Base-by-base conservation (phyloP, 1,140 invertebrate genomes). In the Danaus melanippus region DNA sequence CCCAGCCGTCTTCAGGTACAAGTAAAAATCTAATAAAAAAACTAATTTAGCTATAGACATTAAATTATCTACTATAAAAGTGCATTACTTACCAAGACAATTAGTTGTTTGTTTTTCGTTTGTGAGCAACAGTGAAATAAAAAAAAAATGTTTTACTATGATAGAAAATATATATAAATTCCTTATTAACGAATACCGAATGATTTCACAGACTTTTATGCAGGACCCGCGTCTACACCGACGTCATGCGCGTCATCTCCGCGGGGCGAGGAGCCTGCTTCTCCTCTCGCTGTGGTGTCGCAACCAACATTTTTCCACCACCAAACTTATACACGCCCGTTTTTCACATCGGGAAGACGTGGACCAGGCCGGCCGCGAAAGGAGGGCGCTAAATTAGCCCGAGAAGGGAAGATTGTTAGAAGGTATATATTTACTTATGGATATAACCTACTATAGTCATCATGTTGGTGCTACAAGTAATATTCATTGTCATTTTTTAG, bases 321-420 rank as follows among this genome's bases (percentile, higher is more conserved):
- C 52, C 77, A 81, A 64, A 69, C 78, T 15, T 80, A 84, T 53
- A 70, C 72, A 9, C 55, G 84, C 45, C 77, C 79, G 53, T 81
- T 87, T 66, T 82, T 87, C 56, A 76, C 91, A 48, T 90, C 88
- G 53, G 89, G 92, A 52, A 88, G 92, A 63, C 86, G 92, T 50
- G 92, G 92, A 15, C 91, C 92, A 41, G 92, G 92, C 1, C 84
- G 93, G 64, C 93, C 92, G 4, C 86, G 92, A 49, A 92, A 93
- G 73, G 92, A 93, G 74, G 89, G 90, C 59, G 83, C 87, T 70
- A 88, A 85, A 59, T 63, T 84, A 51, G 71, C 84, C 9, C 60
- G 76, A 50, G 85, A 87, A 64, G 82, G 84, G 39, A 84, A 84
- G 64, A 80, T 82, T 67, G 78, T 84, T 42, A 80, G 81, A 69